Evolutionary conservation across 2,888 invertebrate species (phyloP).

Genomic region (Harmothoe impar): DNA sequence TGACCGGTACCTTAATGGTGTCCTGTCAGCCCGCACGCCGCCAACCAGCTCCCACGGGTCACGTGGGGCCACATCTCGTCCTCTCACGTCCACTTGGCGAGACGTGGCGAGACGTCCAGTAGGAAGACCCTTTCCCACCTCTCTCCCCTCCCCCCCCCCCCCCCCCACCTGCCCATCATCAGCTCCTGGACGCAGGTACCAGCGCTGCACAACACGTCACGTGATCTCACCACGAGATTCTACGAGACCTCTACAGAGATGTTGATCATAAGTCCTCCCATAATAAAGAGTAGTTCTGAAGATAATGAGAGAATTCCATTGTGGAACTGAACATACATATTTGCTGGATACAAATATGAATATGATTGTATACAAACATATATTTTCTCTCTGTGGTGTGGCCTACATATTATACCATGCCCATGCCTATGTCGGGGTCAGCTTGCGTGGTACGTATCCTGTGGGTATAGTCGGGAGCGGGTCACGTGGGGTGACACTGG

Average conservation of each 20-base stretch:
- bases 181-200: background rate
- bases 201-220: background rate
- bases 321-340: too few species aligned
- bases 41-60: slow-evolving; percentile 3
- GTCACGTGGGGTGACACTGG: background rate
- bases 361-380: too few species aligned
- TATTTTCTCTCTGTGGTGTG: too few species aligned
- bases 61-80: background rate
- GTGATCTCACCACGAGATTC: background rate
- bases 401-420: too few species aligned
- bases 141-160: too few species aligned
- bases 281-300: too few species aligned
- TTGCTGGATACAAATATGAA: too few species aligned
- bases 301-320: too few species aligned
- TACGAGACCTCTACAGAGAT: background rate
- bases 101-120: slow-evolving; percentile 23
- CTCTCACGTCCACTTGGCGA: slow-evolving; percentile 2
- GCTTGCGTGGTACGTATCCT: too few species aligned
- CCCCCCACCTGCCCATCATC: background rate
- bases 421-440: too few species aligned
- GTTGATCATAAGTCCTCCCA: too few species aligned
- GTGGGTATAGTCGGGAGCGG: background rate
- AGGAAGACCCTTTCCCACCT: background rate
- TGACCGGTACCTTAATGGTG: background rate
- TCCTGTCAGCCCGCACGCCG: slow-evolving; percentile 7